Conservation (phyloP, 92 coral and sea anemone species). For the Epizoanthus illoricatus region DNA sequence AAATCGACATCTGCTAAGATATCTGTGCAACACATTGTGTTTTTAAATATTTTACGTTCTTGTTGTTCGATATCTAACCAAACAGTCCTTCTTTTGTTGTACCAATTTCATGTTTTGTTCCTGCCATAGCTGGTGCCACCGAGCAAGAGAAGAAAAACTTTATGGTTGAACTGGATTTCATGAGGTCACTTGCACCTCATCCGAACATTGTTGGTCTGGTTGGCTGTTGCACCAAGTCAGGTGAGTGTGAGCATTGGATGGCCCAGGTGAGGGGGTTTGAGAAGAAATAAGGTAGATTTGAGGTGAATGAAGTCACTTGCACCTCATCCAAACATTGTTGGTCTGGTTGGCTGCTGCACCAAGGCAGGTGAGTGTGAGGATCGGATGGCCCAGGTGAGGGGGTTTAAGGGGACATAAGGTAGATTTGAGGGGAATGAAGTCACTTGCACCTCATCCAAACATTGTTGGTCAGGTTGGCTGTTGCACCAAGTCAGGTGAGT, state of each 20-base stretch:
- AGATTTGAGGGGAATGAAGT: slow-evolving; percentile 52
- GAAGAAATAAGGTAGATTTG: not conserved
- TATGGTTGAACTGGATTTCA: slow-evolving; percentile 87
- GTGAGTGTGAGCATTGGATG: slow-evolving; percentile 35
- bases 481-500: slow-evolving; percentile 72
- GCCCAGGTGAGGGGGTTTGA: not conserved
- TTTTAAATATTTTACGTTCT: too few relatives aligned
- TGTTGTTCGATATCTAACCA: not conserved
- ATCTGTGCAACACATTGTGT: too few relatives aligned
- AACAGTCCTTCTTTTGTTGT: not conserved
- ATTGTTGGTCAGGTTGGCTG: slow-evolving; percentile 82
- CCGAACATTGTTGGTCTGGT: slow-evolving; percentile 91
- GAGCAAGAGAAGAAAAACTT: slow-evolving; percentile 69
- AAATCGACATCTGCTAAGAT: too few relatives aligned
- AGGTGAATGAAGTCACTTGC: slow-evolving; percentile 70
- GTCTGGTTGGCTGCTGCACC: slow-evolving; percentile 79
- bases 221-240: slow-evolving; percentile 91
- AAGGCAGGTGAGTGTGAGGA: slow-evolving; percentile 56
- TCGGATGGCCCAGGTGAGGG: not conserved
- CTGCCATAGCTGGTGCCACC: slow-evolving; percentile 62
- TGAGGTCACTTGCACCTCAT: slow-evolving; percentile 91
- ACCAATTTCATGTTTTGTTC: not conserved
- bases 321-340: slow-evolving; percentile 81
- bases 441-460: slow-evolving; percentile 79
- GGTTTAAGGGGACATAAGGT: not conserved